phyloP scores from a whole-genome alignment of 2,113 vertebrate genomes.

The Cephalophus harveyi region DNA sequence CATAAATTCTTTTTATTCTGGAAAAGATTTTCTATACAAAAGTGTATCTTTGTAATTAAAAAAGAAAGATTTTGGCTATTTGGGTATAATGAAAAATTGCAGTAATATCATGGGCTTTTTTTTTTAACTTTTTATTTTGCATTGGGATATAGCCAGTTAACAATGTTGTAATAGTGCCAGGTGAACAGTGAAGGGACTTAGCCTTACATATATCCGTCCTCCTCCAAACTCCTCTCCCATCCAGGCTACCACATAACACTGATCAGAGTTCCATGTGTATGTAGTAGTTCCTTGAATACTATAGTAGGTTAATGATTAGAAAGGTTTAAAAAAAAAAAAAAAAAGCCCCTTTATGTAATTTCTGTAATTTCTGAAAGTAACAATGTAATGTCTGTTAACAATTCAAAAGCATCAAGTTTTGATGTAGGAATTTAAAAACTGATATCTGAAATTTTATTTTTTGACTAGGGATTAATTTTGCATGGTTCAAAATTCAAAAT shows the following conservation, averaged over 20 bases:
- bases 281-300: not conserved
- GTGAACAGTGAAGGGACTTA: not conserved
- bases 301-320: not conserved
- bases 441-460: not conserved
- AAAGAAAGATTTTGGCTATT: not conserved
- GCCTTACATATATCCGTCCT: not conserved
- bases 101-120: not conserved
- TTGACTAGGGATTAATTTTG: not conserved
- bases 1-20: not conserved
- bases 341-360: not conserved
- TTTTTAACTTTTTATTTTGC: not conserved
- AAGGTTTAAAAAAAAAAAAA: not conserved
- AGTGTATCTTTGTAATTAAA: not conserved
- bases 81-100: not conserved
- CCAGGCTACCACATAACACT: not conserved
- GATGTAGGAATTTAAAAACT: not conserved
- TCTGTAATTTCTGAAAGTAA: not conserved
- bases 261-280: not conserved
- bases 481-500: not conserved
- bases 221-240: not conserved
- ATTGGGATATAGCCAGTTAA: not conserved
- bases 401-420: not conserved
- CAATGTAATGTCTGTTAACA: not conserved
- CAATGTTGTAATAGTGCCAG: not conserved
- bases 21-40: not conserved